Evolutionary conservation across 2,797 vertebrate species (phyloP).

Genomic region (Spatula clypeata): DNA sequence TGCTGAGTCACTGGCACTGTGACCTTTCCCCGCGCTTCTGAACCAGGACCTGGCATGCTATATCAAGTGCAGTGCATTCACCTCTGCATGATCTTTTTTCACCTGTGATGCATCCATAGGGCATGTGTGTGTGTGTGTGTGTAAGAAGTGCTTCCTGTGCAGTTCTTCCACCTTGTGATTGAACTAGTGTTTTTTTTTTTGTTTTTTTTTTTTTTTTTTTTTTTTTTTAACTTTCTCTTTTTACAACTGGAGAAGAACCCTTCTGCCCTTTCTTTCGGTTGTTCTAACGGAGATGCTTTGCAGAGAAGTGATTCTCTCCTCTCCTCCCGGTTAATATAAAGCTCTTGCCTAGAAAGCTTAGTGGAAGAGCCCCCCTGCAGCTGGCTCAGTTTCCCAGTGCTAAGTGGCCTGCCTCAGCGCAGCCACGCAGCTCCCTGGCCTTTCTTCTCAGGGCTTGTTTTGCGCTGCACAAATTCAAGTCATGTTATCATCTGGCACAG

Average conservation of each 20-base stretch:
- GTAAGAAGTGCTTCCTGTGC: neutral
- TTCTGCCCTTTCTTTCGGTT: neutral
- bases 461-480: neutral
- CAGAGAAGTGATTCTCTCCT: neutral
- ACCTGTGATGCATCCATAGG: neutral
- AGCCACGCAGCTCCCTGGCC: neutral
- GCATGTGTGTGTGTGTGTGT: too few species aligned
- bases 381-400: neutral
- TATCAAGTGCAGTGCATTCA: neutral
- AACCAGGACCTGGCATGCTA: neutral
- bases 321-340: neutral
- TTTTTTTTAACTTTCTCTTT: too few species aligned
- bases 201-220: too few species aligned
- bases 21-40: neutral
- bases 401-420: neutral
- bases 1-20: neutral
- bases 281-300: neutral
- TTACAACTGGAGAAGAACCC: neutral
- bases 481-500: neutral
- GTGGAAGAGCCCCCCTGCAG: neutral
- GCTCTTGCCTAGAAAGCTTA: neutral
- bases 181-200: neutral
- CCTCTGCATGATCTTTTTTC: neutral
- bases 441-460: neutral
- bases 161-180: neutral